Conservation (phyloP, 2,113 vertebrate species). For the Phrynosoma platyrhinos region DNA sequence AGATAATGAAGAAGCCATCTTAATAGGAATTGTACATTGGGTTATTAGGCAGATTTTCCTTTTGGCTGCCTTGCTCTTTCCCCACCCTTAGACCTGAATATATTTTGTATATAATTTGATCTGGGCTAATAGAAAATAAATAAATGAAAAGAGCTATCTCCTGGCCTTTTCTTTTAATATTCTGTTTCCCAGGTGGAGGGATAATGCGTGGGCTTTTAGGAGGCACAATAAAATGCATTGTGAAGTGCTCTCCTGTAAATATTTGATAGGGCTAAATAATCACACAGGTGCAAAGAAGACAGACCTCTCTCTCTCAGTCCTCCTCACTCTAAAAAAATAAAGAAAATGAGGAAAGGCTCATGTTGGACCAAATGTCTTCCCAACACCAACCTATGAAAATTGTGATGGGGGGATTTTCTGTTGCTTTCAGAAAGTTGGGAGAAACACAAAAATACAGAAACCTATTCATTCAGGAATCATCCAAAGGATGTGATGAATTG, state of each 20-base stretch:
- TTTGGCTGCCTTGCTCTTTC: fast-evolving
- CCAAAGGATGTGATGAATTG: too few species aligned
- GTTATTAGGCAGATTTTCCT: background rate
- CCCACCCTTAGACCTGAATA: fast-evolving
- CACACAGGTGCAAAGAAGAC: background rate
- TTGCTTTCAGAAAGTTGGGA: background rate
- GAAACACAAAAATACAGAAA: background rate
- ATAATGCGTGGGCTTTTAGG: conserved; percentile 10
- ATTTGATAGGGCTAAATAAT: background rate
- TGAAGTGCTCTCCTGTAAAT: background rate
- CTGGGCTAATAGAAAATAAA: background rate
- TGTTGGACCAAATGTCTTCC: background rate
- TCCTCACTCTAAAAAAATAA: too few species aligned
- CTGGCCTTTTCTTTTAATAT: background rate
- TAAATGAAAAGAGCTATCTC: background rate
- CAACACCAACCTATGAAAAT: background rate
- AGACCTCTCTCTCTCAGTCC: too few species aligned
- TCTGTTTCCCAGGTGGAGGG: conserved; percentile 38
- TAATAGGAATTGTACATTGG: background rate
- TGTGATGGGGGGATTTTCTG: background rate
- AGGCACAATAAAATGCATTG: background rate
- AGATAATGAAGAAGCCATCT: background rate
- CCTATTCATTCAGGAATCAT: too few species aligned
- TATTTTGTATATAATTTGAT: conserved; percentile 24
- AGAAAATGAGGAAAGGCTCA: too few species aligned